A percentile compares a stretch with the other conserved stretches of the same genome.
phyloP scores from a whole-genome alignment of 2,888 invertebrate genomes.

The Drosophila algonquin region DNA sequence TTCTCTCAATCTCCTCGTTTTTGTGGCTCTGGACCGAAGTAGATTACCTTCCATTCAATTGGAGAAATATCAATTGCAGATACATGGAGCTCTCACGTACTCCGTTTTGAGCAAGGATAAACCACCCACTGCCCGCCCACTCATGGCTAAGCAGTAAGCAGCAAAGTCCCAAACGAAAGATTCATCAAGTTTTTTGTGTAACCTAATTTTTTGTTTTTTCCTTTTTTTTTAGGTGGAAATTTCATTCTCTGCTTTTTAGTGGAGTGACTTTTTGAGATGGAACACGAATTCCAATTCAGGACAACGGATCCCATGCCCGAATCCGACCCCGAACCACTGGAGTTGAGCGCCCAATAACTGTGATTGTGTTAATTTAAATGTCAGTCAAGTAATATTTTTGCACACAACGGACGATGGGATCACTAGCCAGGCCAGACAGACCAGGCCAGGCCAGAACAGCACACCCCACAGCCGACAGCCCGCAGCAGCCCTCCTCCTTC shows the following conservation, averaged over 20 bases:
- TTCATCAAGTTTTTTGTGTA: constrained; percentile 73
- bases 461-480: background rate
- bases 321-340: constrained; percentile 26
- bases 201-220: constrained; percentile 34
- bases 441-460: too few species aligned
- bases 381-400: constrained; percentile 79
- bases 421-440: constrained; percentile 17
- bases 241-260: constrained; percentile 20
- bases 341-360: constrained; percentile 74
- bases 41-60: background rate
- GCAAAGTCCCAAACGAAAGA: constrained; percentile 39
- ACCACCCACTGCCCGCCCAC: background rate
- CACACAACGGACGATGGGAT: constrained; percentile 55
- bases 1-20: too few species aligned
- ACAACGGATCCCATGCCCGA: background rate
- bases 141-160: background rate
- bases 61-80: background rate
- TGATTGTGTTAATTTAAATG: constrained; percentile 80
- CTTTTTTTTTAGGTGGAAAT: constrained; percentile 11
- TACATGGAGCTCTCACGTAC: background rate
- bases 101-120: too few species aligned
- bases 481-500: constrained; percentile 9
- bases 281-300: constrained; percentile 35
- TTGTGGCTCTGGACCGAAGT: background rate
- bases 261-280: constrained; percentile 33